A percentile compares a stretch with the other conserved stretches of the same genome.
Evolutionary conservation across 2,113 vertebrate genomes (phyloP).

Genomic region (Eonycteris spelaea): DNA sequence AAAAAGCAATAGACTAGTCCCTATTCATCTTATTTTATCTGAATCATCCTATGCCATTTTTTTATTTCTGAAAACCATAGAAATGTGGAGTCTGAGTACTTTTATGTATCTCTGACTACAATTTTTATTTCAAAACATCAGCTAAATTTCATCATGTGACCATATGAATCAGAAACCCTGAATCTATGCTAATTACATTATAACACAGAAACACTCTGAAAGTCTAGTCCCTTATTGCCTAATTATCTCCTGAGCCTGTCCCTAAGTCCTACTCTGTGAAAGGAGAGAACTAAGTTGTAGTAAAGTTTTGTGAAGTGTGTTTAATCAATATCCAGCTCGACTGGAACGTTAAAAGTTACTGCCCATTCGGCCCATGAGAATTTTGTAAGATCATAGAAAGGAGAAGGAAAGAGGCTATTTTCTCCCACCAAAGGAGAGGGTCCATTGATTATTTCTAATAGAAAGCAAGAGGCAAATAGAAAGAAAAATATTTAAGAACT

Average conservation of each 20-base stretch:
- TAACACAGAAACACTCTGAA: background rate
- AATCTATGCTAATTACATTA: background rate
- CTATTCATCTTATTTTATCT: background rate
- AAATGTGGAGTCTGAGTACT: background rate
- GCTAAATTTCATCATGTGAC: background rate
- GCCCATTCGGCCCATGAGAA: background rate
- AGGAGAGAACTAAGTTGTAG: background rate
- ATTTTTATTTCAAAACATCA: background rate
- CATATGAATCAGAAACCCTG: background rate
- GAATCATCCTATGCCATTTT: background rate
- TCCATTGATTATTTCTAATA: background rate
- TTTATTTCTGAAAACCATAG: background rate
- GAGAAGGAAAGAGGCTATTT: background rate
- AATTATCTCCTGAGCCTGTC: background rate
- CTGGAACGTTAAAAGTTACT: background rate
- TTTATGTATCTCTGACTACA: background rate
- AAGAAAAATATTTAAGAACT: background rate
- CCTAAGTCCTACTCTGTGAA: background rate
- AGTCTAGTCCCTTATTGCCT: background rate
- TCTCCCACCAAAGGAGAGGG: background rate
- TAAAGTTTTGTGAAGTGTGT: background rate
- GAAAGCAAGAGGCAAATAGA: background rate
- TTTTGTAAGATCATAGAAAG: background rate
- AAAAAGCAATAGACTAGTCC: background rate
- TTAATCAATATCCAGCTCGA: background rate